Evolutionary conservation across 1,140 invertebrate genomes (phyloP), one percentile per base, ranked within the genome.

Genomic region (Apis cerana): DNA sequence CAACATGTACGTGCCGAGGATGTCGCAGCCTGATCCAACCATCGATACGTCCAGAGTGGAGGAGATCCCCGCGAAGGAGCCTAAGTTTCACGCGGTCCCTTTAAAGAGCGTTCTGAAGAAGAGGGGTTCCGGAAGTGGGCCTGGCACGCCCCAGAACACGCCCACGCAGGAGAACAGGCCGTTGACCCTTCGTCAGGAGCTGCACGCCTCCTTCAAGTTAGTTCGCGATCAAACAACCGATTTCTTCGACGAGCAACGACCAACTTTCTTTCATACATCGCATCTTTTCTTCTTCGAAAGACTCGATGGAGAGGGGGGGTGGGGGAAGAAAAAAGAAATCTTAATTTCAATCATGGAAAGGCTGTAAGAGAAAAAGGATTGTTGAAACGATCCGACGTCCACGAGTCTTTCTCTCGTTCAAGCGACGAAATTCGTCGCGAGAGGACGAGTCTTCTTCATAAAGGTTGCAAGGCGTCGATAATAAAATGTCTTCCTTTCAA

Each of bases 51-150:
- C 96, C 23, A 95, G 97, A 72, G 96, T 98, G 58, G 97, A 98
- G 92, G 97, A 98, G 94, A 98, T 98, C 80, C 97, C 97, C 77
- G 97, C 98, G 76, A 98, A 98, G 93, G 97, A 98, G 94, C 97
- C 97, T 23, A 96, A 96, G 90, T 97, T 97, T 91, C 97, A 98
- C 94, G 97, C 97, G 79, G 96, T 98, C 94, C 98, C 98, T 79
- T 95, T 98, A 68, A 98, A 98, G 92, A 98, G 97, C 43, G 98
- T 98, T n/a, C 95, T 98, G 62, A 98, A 98, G 94, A 98, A 98
- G 92, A 96, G 97, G 89, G 92, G 94, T 17, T 87, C 95, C 87
- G 94, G 95, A 89, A 95, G 94, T 91, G 94, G 93, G 76, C 95
- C 94, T 86, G 96, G 93, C 82, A 97, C 95, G 72, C 96, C 94